Base-by-base conservation (phyloP, 2,888 invertebrate species). In the Suillia variegata region DNA sequence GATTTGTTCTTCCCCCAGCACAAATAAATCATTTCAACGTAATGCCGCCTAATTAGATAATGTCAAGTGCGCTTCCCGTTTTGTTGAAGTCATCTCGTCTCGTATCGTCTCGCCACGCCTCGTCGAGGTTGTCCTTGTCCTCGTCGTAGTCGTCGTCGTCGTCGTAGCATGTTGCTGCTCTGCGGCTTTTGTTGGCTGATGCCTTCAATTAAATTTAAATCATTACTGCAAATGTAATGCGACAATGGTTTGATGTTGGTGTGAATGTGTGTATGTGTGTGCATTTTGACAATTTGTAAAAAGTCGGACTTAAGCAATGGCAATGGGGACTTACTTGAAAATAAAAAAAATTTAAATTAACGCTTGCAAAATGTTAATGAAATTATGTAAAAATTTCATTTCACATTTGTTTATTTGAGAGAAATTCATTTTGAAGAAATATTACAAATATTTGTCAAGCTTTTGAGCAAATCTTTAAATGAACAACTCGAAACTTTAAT, bases 131-230 rank as follows among this genome's bases (percentile, higher is more conserved):
- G 18, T 13, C 21, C 51, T 33, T 15, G 20, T 15, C 49, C 52
- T 1, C 47, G 34, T 31, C 17, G 20, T 15, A n/a, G n/a, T n/a
- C n/a, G n/a, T n/a, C n/a, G n/a, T n/a, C n/a, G n/a, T n/a, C n/a
- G n/a, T n/a, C n/a, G n/a, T n/a, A n/a, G 20, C 45, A 45, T 17
- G 45, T 45, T 45, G 45, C 17, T 17, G 45, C 20, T 5, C 5
- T 3, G 10, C 13, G 13, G n/a, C n/a, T n/a, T n/a, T n/a, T 20
- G 45, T 13, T 45, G 45, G 2, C 66, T 66, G 67, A 64, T 70
- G 76, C 68, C 66, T 70, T 68, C 74, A 76, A 71, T 77, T 77
- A 76, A 76, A 76, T 69, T 77, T 76, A 76, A 73, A 70, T 74
- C 68, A 74, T 73, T 67, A 61, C 62, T 72, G 70, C 70, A 66